Base-by-base conservation (phyloP, 2,113 vertebrate species). In the Microcebus griseorufus region DNA sequence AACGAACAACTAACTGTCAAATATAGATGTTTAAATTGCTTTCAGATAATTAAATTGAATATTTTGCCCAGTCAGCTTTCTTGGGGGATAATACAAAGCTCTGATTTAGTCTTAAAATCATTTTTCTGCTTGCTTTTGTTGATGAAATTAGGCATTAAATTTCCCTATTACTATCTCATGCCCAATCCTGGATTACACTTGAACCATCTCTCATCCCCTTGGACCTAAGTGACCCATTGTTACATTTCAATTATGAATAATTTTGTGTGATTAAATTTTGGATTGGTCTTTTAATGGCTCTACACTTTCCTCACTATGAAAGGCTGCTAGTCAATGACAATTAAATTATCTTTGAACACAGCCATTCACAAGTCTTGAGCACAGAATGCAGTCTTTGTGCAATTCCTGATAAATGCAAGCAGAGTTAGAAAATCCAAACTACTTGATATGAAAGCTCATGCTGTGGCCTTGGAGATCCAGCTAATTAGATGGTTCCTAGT, bases 31-130 rank as follows among this genome's bases (percentile, higher is more conserved):
- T 89, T 85, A 97, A 64, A 42, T 86, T 94, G 16, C 17, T 80
- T 96, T 90, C 20, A 9, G 34, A 32, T 75, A 93, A 87, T 87
- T 79, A 86, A 76, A 34, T 42, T n/a, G 23, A 97, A 90, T 90
- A 53, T 18, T 82, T 95, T 97, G 1, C 11, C 13, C 10, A 92
- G 10, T 58, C 18, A 7, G 1, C 29, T 83, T 96, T 88, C 70
- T 95, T 64, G 14, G 96, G 95, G 86, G 51, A 80, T 65, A 82
- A 22, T 84, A 65, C 70, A 97, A 65, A 97, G 90, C 65, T 95
- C 42, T 80, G 60, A 94, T 73, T 86, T 92, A 91, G 75, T 78
- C 45, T 51, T 90, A 39, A 82, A 90, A 96, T 86, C 75, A 83
- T 72, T 88, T 90, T 94, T 70, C 48, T 88, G 17, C 13, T 1